A percentile compares a stretch with the other conserved stretches of the same genome.
Evolutionary conservation across 64 coral and sea anemone species (phyloP).

Genomic region (Montipora sp.): DNA sequence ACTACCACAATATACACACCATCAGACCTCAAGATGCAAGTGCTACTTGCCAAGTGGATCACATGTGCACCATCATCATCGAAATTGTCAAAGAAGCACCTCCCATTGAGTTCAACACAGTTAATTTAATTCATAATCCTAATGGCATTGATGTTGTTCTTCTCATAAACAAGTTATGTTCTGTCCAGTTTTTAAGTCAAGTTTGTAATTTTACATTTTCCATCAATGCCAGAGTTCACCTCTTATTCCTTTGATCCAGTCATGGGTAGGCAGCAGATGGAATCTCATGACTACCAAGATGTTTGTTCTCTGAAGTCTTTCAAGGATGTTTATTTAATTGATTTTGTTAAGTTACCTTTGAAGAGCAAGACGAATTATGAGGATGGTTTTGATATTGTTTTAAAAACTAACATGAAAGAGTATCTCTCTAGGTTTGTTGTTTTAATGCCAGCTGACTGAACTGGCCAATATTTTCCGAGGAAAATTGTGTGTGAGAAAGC

Average conservation of each 20-base stretch:
- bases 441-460: no score
- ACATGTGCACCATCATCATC: slow-evolving; percentile 41
- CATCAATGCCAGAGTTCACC: slow-evolving; percentile 48
- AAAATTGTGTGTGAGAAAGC: no score
- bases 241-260: not conserved
- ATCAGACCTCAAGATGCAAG: not conserved
- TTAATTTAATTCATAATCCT: slow-evolving; percentile 22
- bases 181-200: slow-evolving; percentile 5
- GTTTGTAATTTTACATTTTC: slow-evolving; percentile 35
- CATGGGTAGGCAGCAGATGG: no score
- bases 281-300: no score
- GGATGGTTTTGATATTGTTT: no score
- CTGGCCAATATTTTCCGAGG: no score
- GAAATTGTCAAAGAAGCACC: slow-evolving; percentile 17
- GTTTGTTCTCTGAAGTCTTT: no score
- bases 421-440: no score
- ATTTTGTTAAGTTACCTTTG: no score
- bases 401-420: no score
- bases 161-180: slow-evolving; percentile 56
- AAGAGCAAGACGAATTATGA: no score
- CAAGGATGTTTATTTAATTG: no score
- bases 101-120: not conserved
- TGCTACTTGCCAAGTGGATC: not conserved
- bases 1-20: slow-evolving; percentile 9
- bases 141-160: slow-evolving; percentile 33